A percentile compares a stretch with the other conserved stretches of the same genome.
Evolutionary conservation across 2,113 vertebrate genomes (phyloP).

Genomic region (Pangasianodon gigas): DNA sequence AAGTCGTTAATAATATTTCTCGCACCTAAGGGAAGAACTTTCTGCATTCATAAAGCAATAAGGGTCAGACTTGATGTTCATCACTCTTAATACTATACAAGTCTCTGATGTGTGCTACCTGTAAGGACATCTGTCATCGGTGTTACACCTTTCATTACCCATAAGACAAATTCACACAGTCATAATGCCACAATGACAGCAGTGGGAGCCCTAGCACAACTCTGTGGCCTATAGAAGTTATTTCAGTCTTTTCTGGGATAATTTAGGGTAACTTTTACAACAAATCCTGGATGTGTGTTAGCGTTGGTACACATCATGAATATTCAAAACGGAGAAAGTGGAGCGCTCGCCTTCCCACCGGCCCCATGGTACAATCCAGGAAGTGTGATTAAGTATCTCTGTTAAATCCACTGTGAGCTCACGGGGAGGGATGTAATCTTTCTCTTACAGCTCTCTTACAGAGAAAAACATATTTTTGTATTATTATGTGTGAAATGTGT

Average conservation of each 20-base stretch:
- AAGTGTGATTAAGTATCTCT: conserved; percentile 33
- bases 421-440: not conserved
- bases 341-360: conserved; percentile 19
- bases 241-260: not conserved
- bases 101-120: not conserved
- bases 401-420: conserved; percentile 1
- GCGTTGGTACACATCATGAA: conserved; percentile 22
- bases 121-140: not conserved
- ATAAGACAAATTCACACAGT: conserved; percentile 7
- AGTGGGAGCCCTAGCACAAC: not conserved
- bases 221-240: not conserved
- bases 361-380: conserved; percentile 17
- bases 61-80: conserved; percentile 13
- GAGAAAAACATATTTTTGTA: not conserved
- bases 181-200: not conserved
- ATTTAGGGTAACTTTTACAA: not conserved
- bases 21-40: not conserved
- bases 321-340: conserved; percentile 43
- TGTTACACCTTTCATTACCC: not conserved
- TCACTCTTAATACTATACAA: not conserved
- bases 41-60: not conserved
- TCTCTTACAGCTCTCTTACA: not conserved
- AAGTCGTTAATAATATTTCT: not conserved
- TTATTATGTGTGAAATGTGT: not conserved
- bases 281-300: not conserved